phyloP scores from a whole-genome alignment of 1,140 invertebrate genomes.

The Carposina sasakii region DNA sequence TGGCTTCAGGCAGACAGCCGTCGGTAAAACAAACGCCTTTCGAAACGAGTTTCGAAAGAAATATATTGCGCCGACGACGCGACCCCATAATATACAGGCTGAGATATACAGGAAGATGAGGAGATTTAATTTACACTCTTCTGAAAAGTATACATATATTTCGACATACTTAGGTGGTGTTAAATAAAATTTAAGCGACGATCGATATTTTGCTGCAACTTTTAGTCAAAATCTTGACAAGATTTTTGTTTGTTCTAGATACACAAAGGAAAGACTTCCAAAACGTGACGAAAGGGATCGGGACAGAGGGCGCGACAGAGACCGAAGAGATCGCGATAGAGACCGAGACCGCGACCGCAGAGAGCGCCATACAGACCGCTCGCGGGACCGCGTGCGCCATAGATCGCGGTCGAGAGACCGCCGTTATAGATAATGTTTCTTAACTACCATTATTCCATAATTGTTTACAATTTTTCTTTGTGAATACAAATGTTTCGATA shows the following conservation, averaged over 20 bases:
- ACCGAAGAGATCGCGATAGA: slow-evolving; percentile 29
- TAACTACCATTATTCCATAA: not conserved
- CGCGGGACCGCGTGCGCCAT: slow-evolving; percentile 40
- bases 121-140: too few species aligned
- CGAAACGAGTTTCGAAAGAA: too few species aligned
- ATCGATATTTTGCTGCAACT: too few species aligned
- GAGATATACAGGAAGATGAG: too few species aligned
- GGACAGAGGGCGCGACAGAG: slow-evolving; percentile 27
- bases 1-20: too few species aligned
- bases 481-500: slow-evolving; percentile 18
- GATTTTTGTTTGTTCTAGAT: slow-evolving; percentile 35
- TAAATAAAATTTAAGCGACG: too few species aligned
- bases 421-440: slow-evolving; percentile 49
- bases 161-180: too few species aligned
- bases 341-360: slow-evolving; percentile 24
- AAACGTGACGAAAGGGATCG: slow-evolving; percentile 48
- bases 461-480: slow-evolving; percentile 18
- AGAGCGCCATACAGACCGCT: slow-evolving; percentile 20
- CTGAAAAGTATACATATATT: too few species aligned
- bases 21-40: too few species aligned
- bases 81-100: too few species aligned
- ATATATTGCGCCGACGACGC: too few species aligned
- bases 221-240: too few species aligned
- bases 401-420: slow-evolving; percentile 54
- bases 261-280: slow-evolving; percentile 49